Conservation (phyloP, 2,888 invertebrate genomes). For the Sminthurides aquaticus region DNA sequence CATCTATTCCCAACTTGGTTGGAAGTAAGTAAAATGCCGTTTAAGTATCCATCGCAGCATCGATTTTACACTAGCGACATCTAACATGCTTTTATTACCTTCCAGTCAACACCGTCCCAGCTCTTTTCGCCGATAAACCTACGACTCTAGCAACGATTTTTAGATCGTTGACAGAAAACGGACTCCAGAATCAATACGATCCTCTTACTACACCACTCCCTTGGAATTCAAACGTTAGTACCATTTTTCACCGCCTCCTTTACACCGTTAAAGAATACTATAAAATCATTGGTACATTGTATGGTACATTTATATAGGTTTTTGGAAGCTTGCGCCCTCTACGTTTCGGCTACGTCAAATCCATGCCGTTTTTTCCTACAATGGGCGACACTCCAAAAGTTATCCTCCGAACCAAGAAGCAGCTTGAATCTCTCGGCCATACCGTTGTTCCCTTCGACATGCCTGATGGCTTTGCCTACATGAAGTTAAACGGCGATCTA, state of each 20-base stretch:
- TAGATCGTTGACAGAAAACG: conserved; percentile 24
- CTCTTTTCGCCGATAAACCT: conserved; percentile 29
- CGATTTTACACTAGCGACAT: neutral
- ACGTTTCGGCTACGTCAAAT: conserved; percentile 46
- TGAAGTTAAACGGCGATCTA: conserved; percentile 24
- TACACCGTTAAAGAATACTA: too few species aligned
- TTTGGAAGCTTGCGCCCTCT: conserved; percentile 25
- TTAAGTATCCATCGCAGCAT: neutral
- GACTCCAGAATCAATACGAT: conserved; percentile 31
- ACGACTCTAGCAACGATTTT: conserved; percentile 23
- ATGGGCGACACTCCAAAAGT: conserved; percentile 46
- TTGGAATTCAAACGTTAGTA: conserved; percentile 32
- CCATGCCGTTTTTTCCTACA: conserved; percentile 46
- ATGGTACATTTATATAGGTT: too few species aligned
- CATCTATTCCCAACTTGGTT: conserved; percentile 27
- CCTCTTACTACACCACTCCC: conserved; percentile 35
- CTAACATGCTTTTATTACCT: neutral
- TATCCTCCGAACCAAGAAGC: conserved; percentile 43
- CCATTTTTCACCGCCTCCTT: too few species aligned
- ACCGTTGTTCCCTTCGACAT: conserved; percentile 40
- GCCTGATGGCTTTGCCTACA: conserved; percentile 32
- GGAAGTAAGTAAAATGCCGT: conserved; percentile 22
- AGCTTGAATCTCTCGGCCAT: conserved; percentile 44
- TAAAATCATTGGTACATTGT: too few species aligned
- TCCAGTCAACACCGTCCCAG: conserved; percentile 6